phyloP scores from a whole-genome alignment of 2,888 invertebrate genomes.

The Troides aeacus region DNA sequence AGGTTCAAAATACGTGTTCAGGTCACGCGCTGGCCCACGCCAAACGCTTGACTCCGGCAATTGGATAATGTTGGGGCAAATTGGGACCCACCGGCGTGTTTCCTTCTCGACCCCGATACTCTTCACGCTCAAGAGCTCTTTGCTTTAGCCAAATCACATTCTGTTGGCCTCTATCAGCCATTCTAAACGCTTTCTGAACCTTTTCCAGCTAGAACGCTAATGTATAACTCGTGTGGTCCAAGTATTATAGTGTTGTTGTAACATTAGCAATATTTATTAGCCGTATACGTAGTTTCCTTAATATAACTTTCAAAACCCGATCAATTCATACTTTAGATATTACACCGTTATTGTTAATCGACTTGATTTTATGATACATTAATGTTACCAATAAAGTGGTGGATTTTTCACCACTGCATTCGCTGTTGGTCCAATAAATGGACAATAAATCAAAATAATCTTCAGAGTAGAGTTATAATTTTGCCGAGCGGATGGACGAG shows the following conservation, averaged over 20 bases:
- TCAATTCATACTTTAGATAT: background rate
- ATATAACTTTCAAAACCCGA: background rate
- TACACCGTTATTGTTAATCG: slow-evolving; percentile 34
- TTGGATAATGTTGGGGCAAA: slow-evolving; percentile 61
- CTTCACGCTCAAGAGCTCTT: slow-evolving; percentile 60
- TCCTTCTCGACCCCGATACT: slow-evolving; percentile 53
- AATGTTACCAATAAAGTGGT: slow-evolving; percentile 37
- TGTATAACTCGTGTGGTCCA: background rate
- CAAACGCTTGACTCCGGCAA: slow-evolving; percentile 72
- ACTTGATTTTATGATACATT: slow-evolving; percentile 43
- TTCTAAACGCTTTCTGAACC: background rate
- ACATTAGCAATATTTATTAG: background rate
- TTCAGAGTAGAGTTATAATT: slow-evolving; percentile 66
- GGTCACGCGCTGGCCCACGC: slow-evolving; percentile 77
- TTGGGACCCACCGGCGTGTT: slow-evolving; percentile 72
- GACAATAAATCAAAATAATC: slow-evolving; percentile 75
- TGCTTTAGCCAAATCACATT: slow-evolving; percentile 43
- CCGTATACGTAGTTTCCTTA: background rate
- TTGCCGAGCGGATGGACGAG: slow-evolving; percentile 50
- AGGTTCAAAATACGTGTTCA: slow-evolving; percentile 54
- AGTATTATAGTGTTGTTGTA: background rate
- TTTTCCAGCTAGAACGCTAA: background rate
- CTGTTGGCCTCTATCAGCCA: slow-evolving; percentile 64
- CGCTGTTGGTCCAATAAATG: slow-evolving; percentile 68
- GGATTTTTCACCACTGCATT: slow-evolving; percentile 44